phyloP scores from a whole-genome alignment of 1,140 invertebrate genomes.

The Scaptomyza hsui region DNA sequence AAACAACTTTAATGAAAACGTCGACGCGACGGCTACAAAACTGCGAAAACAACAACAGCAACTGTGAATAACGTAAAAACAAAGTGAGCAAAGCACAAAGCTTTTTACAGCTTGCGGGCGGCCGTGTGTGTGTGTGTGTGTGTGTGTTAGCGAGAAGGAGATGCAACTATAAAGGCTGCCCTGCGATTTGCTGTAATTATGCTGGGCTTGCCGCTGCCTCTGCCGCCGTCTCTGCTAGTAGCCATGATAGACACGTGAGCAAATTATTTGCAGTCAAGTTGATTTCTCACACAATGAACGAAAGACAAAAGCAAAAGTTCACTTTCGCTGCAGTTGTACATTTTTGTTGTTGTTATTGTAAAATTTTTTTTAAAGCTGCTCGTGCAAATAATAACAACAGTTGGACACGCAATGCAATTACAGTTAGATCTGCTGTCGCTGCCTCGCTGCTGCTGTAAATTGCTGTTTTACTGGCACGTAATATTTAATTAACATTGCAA shows the following conservation, averaged over 20 bases:
- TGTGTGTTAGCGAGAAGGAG: conserved; percentile 41
- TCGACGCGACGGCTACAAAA: conserved; percentile 48
- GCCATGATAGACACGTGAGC: conserved; percentile 74
- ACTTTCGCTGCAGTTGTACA: conserved; percentile 66
- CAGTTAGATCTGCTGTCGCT: conserved; percentile 54
- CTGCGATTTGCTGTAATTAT: conserved; percentile 57
- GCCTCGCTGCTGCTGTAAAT: conserved; percentile 51
- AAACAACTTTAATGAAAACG: conserved; percentile 80
- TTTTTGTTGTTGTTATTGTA: conserved; percentile 27
- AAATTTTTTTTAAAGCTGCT: conserved; percentile 20
- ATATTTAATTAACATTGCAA: conserved; percentile 76
- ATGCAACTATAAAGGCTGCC: conserved; percentile 23
- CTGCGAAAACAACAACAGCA: conserved; percentile 46
- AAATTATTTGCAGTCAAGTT: conserved; percentile 64
- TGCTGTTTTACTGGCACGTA: conserved; percentile 71
- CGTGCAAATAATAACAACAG: conserved; percentile 60
- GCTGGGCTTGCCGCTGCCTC: conserved; percentile 37
- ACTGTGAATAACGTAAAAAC: conserved; percentile 49
- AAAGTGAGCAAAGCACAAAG: conserved; percentile 52
- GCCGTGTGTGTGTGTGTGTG: conserved; percentile 4
- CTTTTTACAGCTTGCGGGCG: conserved; percentile 57
- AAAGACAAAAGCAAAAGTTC: conserved; percentile 66
- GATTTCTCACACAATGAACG: conserved; percentile 45
- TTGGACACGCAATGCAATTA: conserved; percentile 78
- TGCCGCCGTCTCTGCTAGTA: conserved; percentile 16